Evolutionary conservation across 2,797 vertebrate genomes (phyloP).

Genomic region (Anguilla megastoma): DNA sequence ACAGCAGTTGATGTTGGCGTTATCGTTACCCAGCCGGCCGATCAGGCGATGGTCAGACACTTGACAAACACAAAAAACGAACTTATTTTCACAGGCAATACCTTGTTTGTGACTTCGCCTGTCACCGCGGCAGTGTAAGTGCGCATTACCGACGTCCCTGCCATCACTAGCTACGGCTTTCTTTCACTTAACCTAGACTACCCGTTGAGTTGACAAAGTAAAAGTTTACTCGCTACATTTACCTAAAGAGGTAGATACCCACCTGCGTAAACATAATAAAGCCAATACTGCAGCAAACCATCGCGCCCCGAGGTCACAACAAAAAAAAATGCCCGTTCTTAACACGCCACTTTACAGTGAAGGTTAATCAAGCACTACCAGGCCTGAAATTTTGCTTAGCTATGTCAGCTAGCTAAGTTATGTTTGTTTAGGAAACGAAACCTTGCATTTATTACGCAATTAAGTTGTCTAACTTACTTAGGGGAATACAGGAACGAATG

Average conservation of each 20-base stretch:
- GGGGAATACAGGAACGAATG: not conserved
- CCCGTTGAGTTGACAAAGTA: not conserved
- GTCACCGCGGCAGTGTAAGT: not conserved
- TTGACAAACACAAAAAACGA: not conserved
- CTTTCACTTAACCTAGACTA: not conserved
- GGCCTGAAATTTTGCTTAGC: not conserved
- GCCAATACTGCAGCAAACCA: not conserved
- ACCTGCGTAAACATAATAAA: not conserved
- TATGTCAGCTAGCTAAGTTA: not conserved
- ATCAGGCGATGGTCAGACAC: too few species aligned
- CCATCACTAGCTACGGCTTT: not conserved
- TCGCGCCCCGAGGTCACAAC: not conserved
- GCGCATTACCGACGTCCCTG: not conserved
- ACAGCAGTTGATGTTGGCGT: too few species aligned
- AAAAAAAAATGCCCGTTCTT: not conserved
- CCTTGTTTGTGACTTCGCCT: not conserved
- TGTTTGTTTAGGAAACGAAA: constrained; percentile 2
- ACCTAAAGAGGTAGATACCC: too few species aligned
- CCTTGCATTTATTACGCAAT: not conserved
- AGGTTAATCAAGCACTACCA: too few species aligned
- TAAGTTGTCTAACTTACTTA: not conserved
- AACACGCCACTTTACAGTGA: too few species aligned
- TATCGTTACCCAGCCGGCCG: too few species aligned
- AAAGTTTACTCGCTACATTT: not conserved
- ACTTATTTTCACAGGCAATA: not conserved